These are phyloP conservation scores for Hippopotamus amphibius DNA, from an alignment of 2,113 vertebrate genomes.

Conservation along the genomic window DNA sequence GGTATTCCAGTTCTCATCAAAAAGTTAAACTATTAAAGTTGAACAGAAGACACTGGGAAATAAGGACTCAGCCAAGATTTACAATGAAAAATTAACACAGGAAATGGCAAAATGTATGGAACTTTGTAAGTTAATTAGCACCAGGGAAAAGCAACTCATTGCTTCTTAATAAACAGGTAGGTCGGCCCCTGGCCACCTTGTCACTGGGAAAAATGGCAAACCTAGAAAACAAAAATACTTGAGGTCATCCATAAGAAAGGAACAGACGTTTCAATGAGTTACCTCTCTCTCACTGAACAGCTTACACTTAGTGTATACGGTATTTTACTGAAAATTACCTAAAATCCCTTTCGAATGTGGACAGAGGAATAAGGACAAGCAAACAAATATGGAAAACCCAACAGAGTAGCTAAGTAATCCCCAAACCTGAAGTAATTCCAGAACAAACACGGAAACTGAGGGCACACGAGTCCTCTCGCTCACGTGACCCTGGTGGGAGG, in stretches of 20 bases:
- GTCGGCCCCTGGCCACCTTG: not conserved
- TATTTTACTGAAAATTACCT: not conserved
- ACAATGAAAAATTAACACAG: not conserved
- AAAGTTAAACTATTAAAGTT: not conserved
- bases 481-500: rapidly evolving
- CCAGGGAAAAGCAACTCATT: not conserved
- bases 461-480: rapidly evolving
- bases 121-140: not conserved
- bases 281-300: not conserved
- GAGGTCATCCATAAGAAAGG: rapidly evolving
- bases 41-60: not conserved
- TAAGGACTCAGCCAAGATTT: not conserved
- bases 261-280: rapidly evolving
- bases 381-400: not conserved
- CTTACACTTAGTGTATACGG: not conserved
- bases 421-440: not conserved
- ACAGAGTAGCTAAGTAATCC: not conserved
- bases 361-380: not conserved
- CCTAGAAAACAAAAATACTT: rapidly evolving
- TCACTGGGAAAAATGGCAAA: not conserved
- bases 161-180: rapidly evolving
- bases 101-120: not conserved
- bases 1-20: not conserved
- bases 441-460: rapidly evolving
- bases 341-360: not conserved